A percentile compares a stretch with the other conserved stretches of the same genome.
phyloP scores from a whole-genome alignment of 2,888 invertebrate species.

The Andrena bicolor region DNA sequence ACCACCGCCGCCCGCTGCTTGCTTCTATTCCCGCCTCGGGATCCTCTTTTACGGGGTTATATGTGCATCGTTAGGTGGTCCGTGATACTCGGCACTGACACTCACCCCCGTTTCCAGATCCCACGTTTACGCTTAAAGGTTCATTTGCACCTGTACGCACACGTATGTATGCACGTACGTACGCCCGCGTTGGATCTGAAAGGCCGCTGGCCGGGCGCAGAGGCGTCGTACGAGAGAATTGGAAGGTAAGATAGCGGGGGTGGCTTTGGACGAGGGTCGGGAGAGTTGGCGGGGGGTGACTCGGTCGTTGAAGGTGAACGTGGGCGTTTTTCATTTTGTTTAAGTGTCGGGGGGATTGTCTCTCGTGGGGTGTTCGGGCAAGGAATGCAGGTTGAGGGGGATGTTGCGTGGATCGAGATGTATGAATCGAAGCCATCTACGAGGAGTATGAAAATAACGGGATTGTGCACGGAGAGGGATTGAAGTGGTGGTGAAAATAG shows the following conservation, averaged over 20 bases:
- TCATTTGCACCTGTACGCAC: slow-evolving; percentile 65
- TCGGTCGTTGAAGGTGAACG: too few relatives aligned
- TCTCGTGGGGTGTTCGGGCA: too few relatives aligned
- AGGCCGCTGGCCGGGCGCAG: background rate
- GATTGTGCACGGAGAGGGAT: too few relatives aligned
- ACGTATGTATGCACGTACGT: slow-evolving; percentile 30
- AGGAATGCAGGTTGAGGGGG: too few relatives aligned
- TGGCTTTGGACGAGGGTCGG: background rate
- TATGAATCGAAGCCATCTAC: too few relatives aligned
- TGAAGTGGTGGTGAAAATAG: too few relatives aligned
- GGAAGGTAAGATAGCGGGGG: slow-evolving; percentile 31
- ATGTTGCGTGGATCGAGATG: too few relatives aligned
- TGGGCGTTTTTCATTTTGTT: too few relatives aligned
- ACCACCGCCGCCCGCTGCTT: slow-evolving; percentile 37
- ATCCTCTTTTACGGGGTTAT: slow-evolving; percentile 68
- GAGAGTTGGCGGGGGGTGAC: too few relatives aligned
- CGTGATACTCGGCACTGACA: slow-evolving; percentile 53
- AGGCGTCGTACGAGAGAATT: slow-evolving; percentile 4
- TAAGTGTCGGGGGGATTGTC: too few relatives aligned
- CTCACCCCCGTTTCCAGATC: slow-evolving; percentile 26
- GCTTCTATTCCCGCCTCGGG: slow-evolving; percentile 53
- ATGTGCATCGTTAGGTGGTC: slow-evolving; percentile 61
- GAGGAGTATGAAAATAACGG: too few relatives aligned
- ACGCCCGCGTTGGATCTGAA: background rate
- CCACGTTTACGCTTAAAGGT: slow-evolving; percentile 59